These are phyloP conservation scores for Stenichneumon culpator DNA, from an alignment of 2,888 invertebrate species.

Conservation along the genomic window DNA sequence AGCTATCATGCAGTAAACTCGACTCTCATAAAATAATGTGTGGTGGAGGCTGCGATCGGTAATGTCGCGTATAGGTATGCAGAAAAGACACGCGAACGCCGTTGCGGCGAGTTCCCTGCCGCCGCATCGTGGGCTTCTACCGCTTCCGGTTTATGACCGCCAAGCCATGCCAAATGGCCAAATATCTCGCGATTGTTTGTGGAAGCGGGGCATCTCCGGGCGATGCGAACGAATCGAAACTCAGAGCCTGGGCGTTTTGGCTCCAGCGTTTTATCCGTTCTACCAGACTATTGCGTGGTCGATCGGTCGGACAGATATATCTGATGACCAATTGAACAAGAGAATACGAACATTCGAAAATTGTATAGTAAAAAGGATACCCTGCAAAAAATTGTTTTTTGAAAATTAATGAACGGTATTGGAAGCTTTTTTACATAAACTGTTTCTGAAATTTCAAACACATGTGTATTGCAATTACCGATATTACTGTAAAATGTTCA, in stretches of 20 bases:
- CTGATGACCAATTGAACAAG: conserved; percentile 9
- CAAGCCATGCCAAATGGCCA: conserved; percentile 61
- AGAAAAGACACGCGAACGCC: conserved; percentile 44
- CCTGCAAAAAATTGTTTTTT: no score
- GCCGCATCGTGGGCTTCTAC: conserved; percentile 8
- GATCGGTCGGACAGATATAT: background rate
- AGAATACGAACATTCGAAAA: conserved; percentile 14
- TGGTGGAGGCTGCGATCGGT: conserved; percentile 40
- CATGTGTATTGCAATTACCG: no score
- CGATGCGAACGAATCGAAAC: background rate
- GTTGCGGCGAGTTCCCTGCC: conserved; percentile 42
- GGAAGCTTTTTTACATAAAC: no score
- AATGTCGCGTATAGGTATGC: background rate
- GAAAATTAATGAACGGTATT: no score
- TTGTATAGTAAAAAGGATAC: background rate
- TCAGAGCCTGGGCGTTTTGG: conserved; percentile 4
- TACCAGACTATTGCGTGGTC: background rate
- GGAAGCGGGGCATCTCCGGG: conserved; percentile 42
- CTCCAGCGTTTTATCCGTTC: background rate
- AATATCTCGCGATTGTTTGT: conserved; percentile 68
- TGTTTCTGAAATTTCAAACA: no score
- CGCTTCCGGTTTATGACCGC: conserved; percentile 54
- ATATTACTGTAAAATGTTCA: no score
- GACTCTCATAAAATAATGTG: conserved; percentile 43
- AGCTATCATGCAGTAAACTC: conserved; percentile 22